phyloP scores from a whole-genome alignment of 2,888 invertebrate species.

The Polietes domitor region DNA sequence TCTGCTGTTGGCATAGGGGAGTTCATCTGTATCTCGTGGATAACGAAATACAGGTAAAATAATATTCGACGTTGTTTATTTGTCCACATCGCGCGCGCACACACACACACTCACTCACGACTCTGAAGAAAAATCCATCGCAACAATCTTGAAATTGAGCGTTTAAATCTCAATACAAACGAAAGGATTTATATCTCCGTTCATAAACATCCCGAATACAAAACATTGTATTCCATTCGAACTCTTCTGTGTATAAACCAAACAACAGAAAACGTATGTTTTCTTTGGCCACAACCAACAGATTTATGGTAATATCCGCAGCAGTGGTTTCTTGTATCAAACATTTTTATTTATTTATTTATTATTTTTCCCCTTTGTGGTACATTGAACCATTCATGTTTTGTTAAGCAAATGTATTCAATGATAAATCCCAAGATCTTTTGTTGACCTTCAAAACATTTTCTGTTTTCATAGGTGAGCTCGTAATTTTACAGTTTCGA shows the following conservation, averaged over 20 bases:
- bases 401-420: conserved; percentile 4
- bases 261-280: not conserved
- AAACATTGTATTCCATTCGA: not conserved
- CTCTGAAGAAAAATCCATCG: not conserved
- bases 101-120: no score
- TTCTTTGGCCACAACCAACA: not conserved
- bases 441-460: conserved; percentile 20
- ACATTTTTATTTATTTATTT: conserved; percentile 9
- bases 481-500: not conserved
- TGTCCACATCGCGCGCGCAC: no score
- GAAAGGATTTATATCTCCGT: conserved; percentile 12
- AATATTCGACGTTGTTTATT: not conserved
- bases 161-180: conserved; percentile 9
- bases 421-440: not conserved
- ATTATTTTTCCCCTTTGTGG: not conserved
- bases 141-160: conserved; percentile 18
- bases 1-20: not conserved
- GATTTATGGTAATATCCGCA: not conserved
- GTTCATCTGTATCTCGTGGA: not conserved
- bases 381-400: not conserved
- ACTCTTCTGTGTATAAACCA: not conserved
- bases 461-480: conserved; percentile 7
- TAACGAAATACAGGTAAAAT: not conserved
- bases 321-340: not conserved
- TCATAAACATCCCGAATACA: not conserved